Conservation (phyloP, 2,113 vertebrate genomes). For the Perca schrenkii region DNA sequence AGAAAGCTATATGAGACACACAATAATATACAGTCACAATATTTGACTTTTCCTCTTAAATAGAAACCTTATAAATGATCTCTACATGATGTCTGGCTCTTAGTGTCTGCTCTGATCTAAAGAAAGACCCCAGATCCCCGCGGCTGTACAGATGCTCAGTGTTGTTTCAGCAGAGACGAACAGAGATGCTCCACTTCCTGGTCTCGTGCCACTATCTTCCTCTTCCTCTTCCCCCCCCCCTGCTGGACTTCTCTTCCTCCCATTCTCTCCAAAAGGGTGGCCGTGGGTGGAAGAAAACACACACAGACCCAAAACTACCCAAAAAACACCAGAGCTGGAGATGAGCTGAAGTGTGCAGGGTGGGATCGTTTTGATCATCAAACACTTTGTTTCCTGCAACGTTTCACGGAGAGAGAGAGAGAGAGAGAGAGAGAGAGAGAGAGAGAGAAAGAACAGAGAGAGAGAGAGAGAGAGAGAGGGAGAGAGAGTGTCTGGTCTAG, state of each 20-base stretch:
- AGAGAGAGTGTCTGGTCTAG: too few species aligned
- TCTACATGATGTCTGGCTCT: too few species aligned
- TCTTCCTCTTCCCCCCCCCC: slow-evolving; percentile 48
- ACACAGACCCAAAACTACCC: neutral
- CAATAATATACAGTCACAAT: too few species aligned
- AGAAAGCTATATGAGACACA: too few species aligned
- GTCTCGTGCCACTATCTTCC: slow-evolving; percentile 33
- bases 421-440: too few species aligned
- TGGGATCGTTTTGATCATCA: too few species aligned
- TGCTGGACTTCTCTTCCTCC: slow-evolving; percentile 65
- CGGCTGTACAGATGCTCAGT: slow-evolving; percentile 19
- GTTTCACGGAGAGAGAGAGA: neutral
- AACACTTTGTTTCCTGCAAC: too few species aligned
- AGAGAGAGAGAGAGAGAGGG: neutral
- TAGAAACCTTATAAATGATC: too few species aligned
- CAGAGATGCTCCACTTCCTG: slow-evolving; percentile 60
- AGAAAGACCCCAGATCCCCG: neutral
- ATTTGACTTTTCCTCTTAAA: too few species aligned
- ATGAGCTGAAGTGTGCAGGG: too few species aligned
- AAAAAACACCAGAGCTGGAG: neutral
- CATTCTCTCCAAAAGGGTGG: slow-evolving; percentile 47
- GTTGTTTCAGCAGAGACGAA: slow-evolving; percentile 62
- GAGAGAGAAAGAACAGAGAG: too few species aligned
- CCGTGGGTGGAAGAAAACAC: slow-evolving; percentile 12
- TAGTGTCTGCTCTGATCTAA: neutral